Conservation (phyloP, 2,888 invertebrate species). For the Phasia obesa region DNA sequence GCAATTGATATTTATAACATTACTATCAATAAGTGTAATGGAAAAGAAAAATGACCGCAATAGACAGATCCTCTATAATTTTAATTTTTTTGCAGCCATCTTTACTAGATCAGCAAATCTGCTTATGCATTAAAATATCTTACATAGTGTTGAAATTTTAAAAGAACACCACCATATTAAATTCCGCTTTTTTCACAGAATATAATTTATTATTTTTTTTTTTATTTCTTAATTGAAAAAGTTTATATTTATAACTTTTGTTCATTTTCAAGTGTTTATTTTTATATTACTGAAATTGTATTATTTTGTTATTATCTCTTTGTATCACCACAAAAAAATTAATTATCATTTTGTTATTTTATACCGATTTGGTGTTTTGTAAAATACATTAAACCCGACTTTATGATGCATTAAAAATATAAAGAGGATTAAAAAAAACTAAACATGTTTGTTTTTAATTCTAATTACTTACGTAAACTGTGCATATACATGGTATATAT, state of each 20-base stretch:
- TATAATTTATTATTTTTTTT: background rate
- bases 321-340: slow-evolving; percentile 2
- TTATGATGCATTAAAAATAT: slow-evolving; percentile 32
- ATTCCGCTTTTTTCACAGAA: background rate
- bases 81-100: background rate
- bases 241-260: background rate
- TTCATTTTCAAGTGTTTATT: background rate
- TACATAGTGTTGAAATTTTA: background rate
- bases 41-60: slow-evolving; percentile 19
- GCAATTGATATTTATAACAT: slow-evolving; percentile 29
- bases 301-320: slow-evolving; percentile 17
- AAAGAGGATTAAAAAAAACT: slow-evolving; percentile 52
- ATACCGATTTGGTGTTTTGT: slow-evolving; percentile 9
- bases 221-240: background rate
- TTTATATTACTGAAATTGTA: slow-evolving; percentile 4
- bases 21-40: slow-evolving; percentile 37
- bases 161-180: too few relatives aligned
- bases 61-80: slow-evolving; percentile 10
- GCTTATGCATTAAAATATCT: background rate
- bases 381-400: slow-evolving; percentile 4
- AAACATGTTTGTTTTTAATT: slow-evolving; percentile 30
- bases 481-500: too few relatives aligned
- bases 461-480: too few relatives aligned
- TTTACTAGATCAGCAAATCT: slow-evolving; percentile 16
- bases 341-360: slow-evolving; percentile 27